phyloP scores from a whole-genome alignment of 2,797 vertebrate species.

The Thalassophryne amazonica region DNA sequence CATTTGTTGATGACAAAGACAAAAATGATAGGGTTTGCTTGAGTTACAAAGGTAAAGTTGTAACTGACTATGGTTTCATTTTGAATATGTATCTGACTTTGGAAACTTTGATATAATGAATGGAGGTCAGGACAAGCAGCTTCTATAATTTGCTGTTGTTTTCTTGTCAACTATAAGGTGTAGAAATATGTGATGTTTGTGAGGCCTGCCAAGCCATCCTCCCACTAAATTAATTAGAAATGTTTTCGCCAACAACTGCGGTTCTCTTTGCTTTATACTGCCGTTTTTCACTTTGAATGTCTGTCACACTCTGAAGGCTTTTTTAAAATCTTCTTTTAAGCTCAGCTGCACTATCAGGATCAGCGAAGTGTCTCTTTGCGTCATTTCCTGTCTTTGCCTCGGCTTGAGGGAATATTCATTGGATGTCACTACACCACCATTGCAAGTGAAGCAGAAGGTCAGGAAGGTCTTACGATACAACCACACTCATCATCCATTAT shows the following conservation, averaged over 20 bases:
- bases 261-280: constrained; percentile 11
- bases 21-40: too few relatives aligned
- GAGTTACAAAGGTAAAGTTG: constrained; percentile 33
- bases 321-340: too few relatives aligned
- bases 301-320: constrained; percentile 35
- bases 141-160: constrained; percentile 22
- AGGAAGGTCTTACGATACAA: constrained; percentile 34
- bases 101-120: constrained; percentile 30
- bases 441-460: constrained; percentile 57
- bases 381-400: constrained; percentile 47
- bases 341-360: constrained; percentile 28
- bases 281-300: constrained; percentile 33
- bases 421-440: constrained; percentile 29
- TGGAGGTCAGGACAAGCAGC: constrained; percentile 23
- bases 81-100: constrained; percentile 17
- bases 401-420: constrained; percentile 41
- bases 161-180: constrained; percentile 26
- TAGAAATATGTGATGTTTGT: constrained; percentile 28
- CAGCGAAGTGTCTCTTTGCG: constrained; percentile 35
- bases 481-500: constrained; percentile 23
- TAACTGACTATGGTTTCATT: constrained; percentile 10
- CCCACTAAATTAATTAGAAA: constrained; percentile 42
- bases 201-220: constrained; percentile 14
- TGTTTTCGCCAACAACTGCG: constrained; percentile 15
- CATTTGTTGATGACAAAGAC: too few relatives aligned